These are phyloP conservation scores for Myanophis thanlyinensis DNA, from an alignment of 2,113 vertebrate genomes.

Conservation along the genomic window DNA sequence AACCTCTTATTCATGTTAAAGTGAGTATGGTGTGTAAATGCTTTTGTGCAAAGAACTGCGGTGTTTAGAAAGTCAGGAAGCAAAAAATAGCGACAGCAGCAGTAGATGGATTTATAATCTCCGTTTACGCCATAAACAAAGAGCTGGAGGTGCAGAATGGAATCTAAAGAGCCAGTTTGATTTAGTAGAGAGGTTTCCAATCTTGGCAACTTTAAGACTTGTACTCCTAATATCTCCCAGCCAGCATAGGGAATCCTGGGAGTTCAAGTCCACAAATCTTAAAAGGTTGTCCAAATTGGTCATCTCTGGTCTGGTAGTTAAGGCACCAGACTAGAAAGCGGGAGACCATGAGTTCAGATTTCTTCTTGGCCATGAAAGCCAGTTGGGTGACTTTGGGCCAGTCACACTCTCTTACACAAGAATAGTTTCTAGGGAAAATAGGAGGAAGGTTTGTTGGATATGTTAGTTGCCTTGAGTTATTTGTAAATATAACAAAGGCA, in stretches of 20 bases:
- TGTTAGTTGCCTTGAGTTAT: neutral
- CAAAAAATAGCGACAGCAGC: neutral
- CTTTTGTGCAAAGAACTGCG: neutral
- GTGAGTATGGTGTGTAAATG: slow-evolving; percentile 73
- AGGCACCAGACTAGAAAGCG: neutral
- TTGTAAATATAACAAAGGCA: neutral
- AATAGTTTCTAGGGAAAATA: neutral
- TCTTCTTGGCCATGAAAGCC: neutral
- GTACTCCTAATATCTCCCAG: neutral
- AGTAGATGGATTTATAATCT: too few relatives aligned
- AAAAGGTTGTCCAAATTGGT: neutral
- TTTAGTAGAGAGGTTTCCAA: neutral
- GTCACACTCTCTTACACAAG: neutral
- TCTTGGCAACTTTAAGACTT: neutral
- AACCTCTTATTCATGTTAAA: slow-evolving; percentile 99
- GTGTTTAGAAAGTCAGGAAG: neutral
- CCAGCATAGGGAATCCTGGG: neutral
- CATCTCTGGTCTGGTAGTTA: neutral
- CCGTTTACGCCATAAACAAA: too few relatives aligned
- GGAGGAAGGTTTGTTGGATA: neutral
- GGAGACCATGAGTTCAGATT: neutral
- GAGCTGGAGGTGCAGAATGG: neutral
- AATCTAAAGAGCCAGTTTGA: neutral
- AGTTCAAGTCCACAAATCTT: neutral
- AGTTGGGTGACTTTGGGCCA: neutral